phyloP scores from a whole-genome alignment of 2,113 vertebrate genomes.

The Brienomyrus longianalis region DNA sequence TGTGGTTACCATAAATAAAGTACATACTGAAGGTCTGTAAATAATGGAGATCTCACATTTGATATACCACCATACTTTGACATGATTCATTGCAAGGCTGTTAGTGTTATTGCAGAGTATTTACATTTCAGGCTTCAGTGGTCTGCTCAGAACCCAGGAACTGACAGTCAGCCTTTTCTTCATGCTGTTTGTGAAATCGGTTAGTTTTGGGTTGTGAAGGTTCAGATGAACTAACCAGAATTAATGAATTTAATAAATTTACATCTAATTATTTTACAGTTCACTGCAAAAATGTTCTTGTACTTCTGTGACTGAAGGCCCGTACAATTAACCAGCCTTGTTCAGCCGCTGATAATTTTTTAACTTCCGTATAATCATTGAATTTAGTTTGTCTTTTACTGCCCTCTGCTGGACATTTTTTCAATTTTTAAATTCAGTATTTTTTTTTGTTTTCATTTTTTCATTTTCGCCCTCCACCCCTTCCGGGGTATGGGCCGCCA shows the following conservation, averaged over 20 bases:
- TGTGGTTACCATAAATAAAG: background rate
- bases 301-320: background rate
- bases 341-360: background rate
- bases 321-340: background rate
- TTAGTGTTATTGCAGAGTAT: background rate
- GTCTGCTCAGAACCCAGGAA: background rate
- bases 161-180: background rate
- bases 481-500: no score
- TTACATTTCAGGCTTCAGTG: background rate
- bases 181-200: background rate
- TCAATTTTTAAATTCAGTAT: background rate
- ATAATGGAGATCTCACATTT: background rate
- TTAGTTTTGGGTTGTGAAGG: background rate
- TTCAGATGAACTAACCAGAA: background rate
- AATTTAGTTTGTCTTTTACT: slow-evolving; percentile 26
- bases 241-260: background rate
- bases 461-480: no score
- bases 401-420: slow-evolving; percentile 34
- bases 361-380: background rate
- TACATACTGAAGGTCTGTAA: background rate
- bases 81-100: background rate
- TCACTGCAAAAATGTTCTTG: background rate
- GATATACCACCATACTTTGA: background rate
- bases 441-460: no score
- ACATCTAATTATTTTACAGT: background rate